Base-by-base conservation (phyloP, 2,113 vertebrate genomes). In the Amblyornis subalaris region DNA sequence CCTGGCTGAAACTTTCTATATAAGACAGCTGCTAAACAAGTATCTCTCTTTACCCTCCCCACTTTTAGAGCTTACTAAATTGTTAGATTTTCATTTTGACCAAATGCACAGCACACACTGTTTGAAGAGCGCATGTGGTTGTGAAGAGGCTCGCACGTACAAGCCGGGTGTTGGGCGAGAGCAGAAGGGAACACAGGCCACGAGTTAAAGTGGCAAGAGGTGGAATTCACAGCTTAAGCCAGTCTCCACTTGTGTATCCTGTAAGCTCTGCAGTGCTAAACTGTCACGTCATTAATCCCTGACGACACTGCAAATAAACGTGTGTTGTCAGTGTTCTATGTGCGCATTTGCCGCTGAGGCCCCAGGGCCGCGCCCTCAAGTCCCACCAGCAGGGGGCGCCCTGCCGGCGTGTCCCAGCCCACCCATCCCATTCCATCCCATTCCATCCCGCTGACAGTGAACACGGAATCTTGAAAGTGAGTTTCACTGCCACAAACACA, bases 321-420 rank as follows among this genome's bases (percentile, higher is more conserved):
- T 3, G 10, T 3, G 11, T 4, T 38, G 28, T 17, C 40, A 10
- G 42, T 1, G 12, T 8, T 26, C 7, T 23, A 10, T 5, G 62
- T 0, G 33, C 3, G 4, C 1, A 1, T 7, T 17, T 10, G 33
- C 24, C 1, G 38, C 35, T 7, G n/a, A 17, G 19, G 51, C 31
- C 48, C 42, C 44, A 4, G 7, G 10, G 36, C 12, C 0, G 2
- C 24, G 28, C 70, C 72, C 36, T 38, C 31, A 1, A 0, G 2
- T 15, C 23, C 58, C 61, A 44, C 51, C 92, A 60, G 76, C 38
- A 80, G 83, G 42, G 86, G 31, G 45, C 19, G 65, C 73, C 51
- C 79, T 22, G 66, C 57, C 9, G 29, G 83, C 2, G 0, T 1
- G 6, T 16, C 60, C 66, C 35, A 5, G 2, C 22, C 50, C 47